Base-by-base conservation (phyloP, 2,797 vertebrate species). In the Taenioides sp. region DNA sequence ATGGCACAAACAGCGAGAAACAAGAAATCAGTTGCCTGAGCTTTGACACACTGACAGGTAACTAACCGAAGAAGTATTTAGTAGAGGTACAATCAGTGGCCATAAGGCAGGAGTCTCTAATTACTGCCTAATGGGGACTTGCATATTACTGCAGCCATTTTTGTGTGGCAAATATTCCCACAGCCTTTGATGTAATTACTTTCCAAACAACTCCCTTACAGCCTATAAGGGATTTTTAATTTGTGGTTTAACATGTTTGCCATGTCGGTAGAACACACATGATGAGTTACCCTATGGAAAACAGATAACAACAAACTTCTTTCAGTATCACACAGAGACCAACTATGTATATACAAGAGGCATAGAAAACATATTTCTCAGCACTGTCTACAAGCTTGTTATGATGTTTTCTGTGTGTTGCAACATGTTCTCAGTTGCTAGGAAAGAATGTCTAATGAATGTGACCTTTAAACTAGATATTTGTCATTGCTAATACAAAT, bases 161-260 rank as follows among this genome's bases (percentile, higher is more conserved):
- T 86, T 88, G 85, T 88, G 86, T 83, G 83, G 85, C 86, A 91
- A 92, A 92, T 90, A 91, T 90, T 91, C 90, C 87, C 85, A 82
- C 81, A 91, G 91, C 91, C 92, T 93, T 93, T 91, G 86, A 92
- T 92, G 91, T 93, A 93, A 94, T 94, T 93, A 93, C 92, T 92
- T 93, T 92, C 89, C 89, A 91, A 93, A 93, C 84, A 81, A 86
- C 88, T 87, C 81, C 87, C 89, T 90, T 91, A 87, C 67, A 91
- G 88, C 90, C 88, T 92, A 87, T 89, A 88, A 91, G 80, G 85
- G 86, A 86, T 78, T 92, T 87, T 89, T 86, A 87, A 92, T 92
- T 91, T 89, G 90, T 80, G 86, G 83, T 81, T 73, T 73, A 77
- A 83, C 88, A 90, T 87, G 88, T 91, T 92, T 82, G 85, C 80